These are phyloP conservation scores for Taphrorychus bicolor DNA, from an alignment of 2,888 invertebrate genomes.

Conservation along the genomic window DNA sequence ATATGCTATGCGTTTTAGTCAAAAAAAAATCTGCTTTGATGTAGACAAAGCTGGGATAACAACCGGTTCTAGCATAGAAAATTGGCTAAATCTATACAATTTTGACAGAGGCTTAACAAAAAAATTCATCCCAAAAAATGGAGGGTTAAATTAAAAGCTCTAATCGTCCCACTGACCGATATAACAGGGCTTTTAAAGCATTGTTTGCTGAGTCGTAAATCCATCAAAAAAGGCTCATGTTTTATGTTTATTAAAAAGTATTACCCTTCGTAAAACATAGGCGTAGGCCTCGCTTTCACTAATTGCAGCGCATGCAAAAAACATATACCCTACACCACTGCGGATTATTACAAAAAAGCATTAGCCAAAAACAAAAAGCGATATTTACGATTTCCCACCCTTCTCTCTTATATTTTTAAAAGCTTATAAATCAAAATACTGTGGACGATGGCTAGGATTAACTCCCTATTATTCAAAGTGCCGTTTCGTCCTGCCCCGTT, in stretches of 20 bases:
- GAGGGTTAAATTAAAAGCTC: constrained; percentile 7
- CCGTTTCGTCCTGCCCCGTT: constrained; percentile 33
- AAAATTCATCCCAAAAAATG: no score
- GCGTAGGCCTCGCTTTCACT: neutral
- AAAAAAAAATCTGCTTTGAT: no score
- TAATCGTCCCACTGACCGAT: constrained; percentile 27
- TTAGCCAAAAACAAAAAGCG: constrained; percentile 45
- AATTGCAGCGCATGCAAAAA: neutral
- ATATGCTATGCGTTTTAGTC: no score
- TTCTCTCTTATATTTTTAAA: constrained; percentile 50
- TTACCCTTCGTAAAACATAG: neutral
- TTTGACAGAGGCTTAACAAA: no score
- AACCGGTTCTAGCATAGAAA: no score
- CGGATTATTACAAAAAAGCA: constrained; percentile 36
- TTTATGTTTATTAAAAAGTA: constrained; percentile 34
- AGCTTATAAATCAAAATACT: constrained; percentile 51
- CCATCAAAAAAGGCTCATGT: constrained; percentile 19
- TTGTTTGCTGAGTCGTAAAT: constrained; percentile 36
- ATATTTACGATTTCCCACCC: constrained; percentile 48
- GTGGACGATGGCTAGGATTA: constrained; percentile 51
- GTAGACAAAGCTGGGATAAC: no score
- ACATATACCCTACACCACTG: constrained; percentile 24
- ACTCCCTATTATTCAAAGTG: constrained; percentile 53
- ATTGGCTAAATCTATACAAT: no score
- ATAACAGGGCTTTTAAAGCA: constrained; percentile 27